Evolutionary conservation across 2,797 vertebrate genomes (phyloP), one percentile per base, ranked within the genome.

Genomic region (Aratinga solstitialis): DNA sequence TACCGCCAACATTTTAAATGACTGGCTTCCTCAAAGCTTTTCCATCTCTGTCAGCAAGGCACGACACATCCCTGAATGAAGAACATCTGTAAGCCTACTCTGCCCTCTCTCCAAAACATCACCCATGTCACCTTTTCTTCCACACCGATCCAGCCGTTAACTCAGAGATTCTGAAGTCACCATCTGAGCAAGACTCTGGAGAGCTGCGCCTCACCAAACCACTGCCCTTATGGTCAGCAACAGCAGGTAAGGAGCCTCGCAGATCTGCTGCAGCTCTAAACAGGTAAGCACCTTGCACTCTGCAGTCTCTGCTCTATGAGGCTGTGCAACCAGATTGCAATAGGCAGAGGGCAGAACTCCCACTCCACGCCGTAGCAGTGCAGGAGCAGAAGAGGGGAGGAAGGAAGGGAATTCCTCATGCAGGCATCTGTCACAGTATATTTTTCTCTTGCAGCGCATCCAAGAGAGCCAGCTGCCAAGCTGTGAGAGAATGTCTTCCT

Each of bases 81-180:
- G 63, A 38, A 15, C 26, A 45, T 8, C 34, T 56, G 19, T 9
- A 59, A 47, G 59, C 38, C 62, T 45, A 11, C 29, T 32, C 50
- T 40, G 38, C 2, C 16, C 67, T 7, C 30, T 21, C 69, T 30
- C 74, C 42, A 78, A n/a, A 84, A 48, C 45, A 21, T n/a, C 9
- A 84, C 2, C 51, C 79, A 36, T 29, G 42, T 45, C 38, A 84
- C 51, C 34, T 75, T 30, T 27, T 63, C 77, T 61, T 80, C 58
- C 71, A 34, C 0, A 1, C n/a, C 47, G 61, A 79, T 3, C 26
- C 72, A 54, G 27, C 1, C 12, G 4, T 5, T 7, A 36, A 2
- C 43, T 47, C 13, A 2, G n/a, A 12, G 36, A 32, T 34, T 19
- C 36, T 50, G 23, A 32, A 32, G 23, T 7, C 13, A 26, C 22